Percentiles rank a stretch among this genome's conserved stretches.
phyloP scores from a whole-genome alignment of 2,888 invertebrate species.

The Carpatolechia fugitivella region DNA sequence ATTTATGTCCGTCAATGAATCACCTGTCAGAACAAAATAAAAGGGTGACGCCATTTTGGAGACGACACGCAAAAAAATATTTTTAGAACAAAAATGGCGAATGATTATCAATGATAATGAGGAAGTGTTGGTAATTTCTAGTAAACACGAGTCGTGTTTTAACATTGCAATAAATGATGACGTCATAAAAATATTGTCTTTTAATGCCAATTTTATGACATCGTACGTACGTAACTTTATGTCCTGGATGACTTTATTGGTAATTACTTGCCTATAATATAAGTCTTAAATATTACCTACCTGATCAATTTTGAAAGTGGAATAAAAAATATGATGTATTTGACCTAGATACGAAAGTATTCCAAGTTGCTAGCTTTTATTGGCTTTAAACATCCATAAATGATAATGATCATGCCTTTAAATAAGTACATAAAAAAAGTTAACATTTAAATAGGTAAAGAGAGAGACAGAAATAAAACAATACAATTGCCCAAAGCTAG shows the following conservation, averaged over 20 bases:
- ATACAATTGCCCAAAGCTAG: too few relatives aligned
- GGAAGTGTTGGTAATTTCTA: conserved; percentile 12
- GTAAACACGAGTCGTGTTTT: conserved; percentile 16
- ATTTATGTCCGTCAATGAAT: background rate
- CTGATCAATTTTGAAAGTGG: too few relatives aligned
- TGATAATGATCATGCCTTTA: too few relatives aligned
- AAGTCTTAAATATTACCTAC: too few relatives aligned
- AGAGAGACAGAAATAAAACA: too few relatives aligned
- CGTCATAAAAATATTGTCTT: background rate
- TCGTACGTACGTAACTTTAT: too few relatives aligned
- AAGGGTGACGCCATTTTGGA: conserved; percentile 5
- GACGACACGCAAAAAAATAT: background rate
- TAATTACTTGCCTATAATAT: background rate
- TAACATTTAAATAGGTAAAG: too few relatives aligned
- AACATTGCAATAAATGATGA: conserved; percentile 15
- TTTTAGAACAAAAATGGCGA: conserved; percentile 6
- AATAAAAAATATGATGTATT: too few relatives aligned
- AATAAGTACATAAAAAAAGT: too few relatives aligned
- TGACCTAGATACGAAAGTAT: too few relatives aligned
- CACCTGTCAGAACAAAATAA: background rate
- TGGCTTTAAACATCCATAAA: too few relatives aligned
- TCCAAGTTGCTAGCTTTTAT: too few relatives aligned
- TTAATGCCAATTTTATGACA: background rate
- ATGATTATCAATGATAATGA: conserved; percentile 6
- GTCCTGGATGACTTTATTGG: background rate